Conservation (phyloP, 2,888 invertebrate species). For the Leptura quadrifasciata region DNA sequence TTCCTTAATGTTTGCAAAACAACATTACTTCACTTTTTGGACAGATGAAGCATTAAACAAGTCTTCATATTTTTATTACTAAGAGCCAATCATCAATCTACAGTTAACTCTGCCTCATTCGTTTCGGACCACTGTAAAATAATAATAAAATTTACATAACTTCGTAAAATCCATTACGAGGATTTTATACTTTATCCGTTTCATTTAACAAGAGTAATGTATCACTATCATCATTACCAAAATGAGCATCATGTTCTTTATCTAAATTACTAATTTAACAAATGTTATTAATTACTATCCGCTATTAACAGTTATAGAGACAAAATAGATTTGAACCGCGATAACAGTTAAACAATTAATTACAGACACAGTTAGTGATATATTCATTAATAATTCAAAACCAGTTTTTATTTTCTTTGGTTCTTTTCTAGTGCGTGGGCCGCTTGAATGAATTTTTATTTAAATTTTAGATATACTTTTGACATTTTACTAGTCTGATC, state of each 20-base stretch:
- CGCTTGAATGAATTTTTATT: neutral
- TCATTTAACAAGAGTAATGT: neutral
- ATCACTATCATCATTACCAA: neutral
- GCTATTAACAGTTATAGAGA: neutral
- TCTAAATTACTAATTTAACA: conserved; percentile 7
- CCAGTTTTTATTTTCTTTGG: conserved; percentile 20
- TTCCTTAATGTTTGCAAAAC: too few species aligned
- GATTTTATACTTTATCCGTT: neutral
- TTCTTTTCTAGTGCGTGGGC: conserved; percentile 4
- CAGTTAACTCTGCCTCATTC: too few species aligned
- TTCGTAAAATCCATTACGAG: too few species aligned
- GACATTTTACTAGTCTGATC: neutral
- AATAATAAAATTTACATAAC: too few species aligned
- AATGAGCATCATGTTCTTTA: neutral
- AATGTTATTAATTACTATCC: neutral
- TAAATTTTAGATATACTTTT: conserved; percentile 3
- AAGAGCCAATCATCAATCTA: too few species aligned
- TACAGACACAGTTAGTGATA: conserved; percentile 4
- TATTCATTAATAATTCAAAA: conserved; percentile 23
- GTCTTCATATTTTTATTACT: too few species aligned
- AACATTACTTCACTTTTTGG: too few species aligned
- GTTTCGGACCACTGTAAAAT: too few species aligned
- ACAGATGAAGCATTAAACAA: too few species aligned
- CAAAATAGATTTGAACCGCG: neutral
- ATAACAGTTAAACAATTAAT: conserved; percentile 22